phyloP scores from a whole-genome alignment of 2,888 invertebrate species.

The Pyralis farinalis region DNA sequence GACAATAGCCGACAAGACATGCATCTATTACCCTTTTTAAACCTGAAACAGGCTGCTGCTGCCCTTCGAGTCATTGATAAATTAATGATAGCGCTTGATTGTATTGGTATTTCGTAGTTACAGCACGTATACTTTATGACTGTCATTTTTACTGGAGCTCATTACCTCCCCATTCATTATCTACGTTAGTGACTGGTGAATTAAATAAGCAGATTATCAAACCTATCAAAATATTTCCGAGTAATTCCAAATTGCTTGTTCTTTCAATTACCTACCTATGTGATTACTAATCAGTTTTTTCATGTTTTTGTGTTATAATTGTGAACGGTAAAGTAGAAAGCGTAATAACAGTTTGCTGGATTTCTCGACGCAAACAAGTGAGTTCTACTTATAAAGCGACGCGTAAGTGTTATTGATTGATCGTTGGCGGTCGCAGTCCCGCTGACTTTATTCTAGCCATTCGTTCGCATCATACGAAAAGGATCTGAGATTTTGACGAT shows the following conservation, averaged over 20 bases:
- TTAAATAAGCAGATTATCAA: no score
- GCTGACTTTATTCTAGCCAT: constrained; percentile 15
- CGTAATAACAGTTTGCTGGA: constrained; percentile 6
- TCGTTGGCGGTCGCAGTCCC: constrained; percentile 10
- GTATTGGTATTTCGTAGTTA: not conserved
- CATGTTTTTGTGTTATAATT: no score
- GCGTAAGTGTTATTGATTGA: constrained; percentile 19
- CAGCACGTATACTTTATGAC: constrained; percentile 11
- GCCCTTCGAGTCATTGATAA: constrained; percentile 51
- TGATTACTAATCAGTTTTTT: no score
- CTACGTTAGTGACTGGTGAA: constrained; percentile 1
- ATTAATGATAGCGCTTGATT: constrained; percentile 33
- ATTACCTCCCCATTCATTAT: constrained; percentile 1
- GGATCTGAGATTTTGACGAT: not conserved
- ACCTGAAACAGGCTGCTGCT: constrained; percentile 45
- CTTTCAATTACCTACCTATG: no score
- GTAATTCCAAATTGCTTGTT: not conserved
- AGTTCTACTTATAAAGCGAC: constrained; percentile 9
- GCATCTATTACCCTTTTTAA: constrained; percentile 75
- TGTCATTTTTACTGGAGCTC: constrained; percentile 3
- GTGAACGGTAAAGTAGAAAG: not conserved
- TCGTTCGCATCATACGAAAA: constrained; percentile 4
- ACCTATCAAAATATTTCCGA: no score
- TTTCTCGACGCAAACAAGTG: constrained; percentile 5
- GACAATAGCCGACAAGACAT: constrained; percentile 74